Evolutionary conservation across 2,888 invertebrate species (phyloP), one percentile per base, ranked within the genome.

Genomic region (Nomada lathburiana): DNA sequence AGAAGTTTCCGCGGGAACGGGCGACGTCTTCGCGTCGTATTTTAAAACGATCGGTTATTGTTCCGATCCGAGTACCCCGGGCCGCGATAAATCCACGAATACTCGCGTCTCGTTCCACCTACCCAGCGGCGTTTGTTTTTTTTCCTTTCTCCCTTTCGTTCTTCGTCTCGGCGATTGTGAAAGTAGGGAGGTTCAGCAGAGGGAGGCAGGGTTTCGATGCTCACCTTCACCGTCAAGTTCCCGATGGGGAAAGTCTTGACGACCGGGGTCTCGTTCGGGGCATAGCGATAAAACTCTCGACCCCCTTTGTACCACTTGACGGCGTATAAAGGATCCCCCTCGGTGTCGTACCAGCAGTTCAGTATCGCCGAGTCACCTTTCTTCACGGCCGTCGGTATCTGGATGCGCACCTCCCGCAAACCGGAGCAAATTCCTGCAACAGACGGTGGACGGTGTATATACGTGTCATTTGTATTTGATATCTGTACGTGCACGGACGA

Each of bases 231-330:
- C 83, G 88, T 90, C 84, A 93, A 86, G 84, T 91, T 92, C 75
- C 90, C 92, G 84, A 93, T 90, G 76, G 90, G 89, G 88, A 93
- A 94, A 65, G 91, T 93, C 89, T 93, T 93, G 79, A 91, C 89
- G 72, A 91, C 86, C 76, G 93, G 93, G 74, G 77, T 91, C 83
- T 93, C 93, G 82, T 91, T 92, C 68, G 93, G 93, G 57, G 93
- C 92, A 80, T 92, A 94, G 79, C 93, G 92, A 90, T 93, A 94
- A 90, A 94, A 94, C 88, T 93, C 93, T 74, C 90, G 90, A 76
- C 90, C 89, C 79, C 90, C 91, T 89, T 93, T 94, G 90, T 94
- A 94, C 94, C 94, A 94, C 89, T 94, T 93, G 87, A 94, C 94
- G 79, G 92, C 89, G 85, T 94, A 93, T 63, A 94, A 86, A 63